Base-by-base conservation (phyloP, 2,113 vertebrate species). In the Embiotoca jacksoni region DNA sequence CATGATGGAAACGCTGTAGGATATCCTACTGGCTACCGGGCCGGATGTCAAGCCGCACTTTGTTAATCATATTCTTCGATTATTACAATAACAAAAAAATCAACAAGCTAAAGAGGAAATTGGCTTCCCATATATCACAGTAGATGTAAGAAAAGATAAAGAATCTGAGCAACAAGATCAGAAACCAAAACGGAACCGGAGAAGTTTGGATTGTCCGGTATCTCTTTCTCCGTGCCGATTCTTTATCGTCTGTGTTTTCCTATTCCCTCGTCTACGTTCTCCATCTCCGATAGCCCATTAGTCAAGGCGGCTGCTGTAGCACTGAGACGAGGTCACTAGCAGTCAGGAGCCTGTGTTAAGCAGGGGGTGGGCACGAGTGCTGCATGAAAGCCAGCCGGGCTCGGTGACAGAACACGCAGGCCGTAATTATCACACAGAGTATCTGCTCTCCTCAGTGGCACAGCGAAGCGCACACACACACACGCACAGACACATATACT, bases 371-470 rank as follows among this genome's bases (percentile, higher is more conserved):
- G 80, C 32, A 79, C 70, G 56, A 72, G 82, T 54, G 71, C 75
- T 55, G 55, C 58, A 64, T 73, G 72, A 82, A 80, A 68, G 73
- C 56, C 75, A 75, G 3, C 78, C 81, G 63, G 65, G 46, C 59
- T 5, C 81, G 44, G 60, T 82, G 88, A 90, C 81, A 64, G 71
- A 80, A 86, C 81, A 85, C 81, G 72, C 74, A 86, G 63, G 62
- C 52, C 87, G 83, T 86, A 92, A 92, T 90, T 92, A 91, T 60
- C 72, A 16, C 66, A 37, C 62, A 23, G 75, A 75, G 65, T 78
- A 88, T 72, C 60, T 53, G 32, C 36, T 72, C 14, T 75, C 65
- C 55, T 70, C 49, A 0, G 35, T 52, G 75, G 75, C 64, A 76
- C 59, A 7, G 11, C 15, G 37, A 58, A 3, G 49, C 74, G 78